Evolutionary conservation across 2,113 vertebrate species (phyloP).

Genomic region (human): DNA sequence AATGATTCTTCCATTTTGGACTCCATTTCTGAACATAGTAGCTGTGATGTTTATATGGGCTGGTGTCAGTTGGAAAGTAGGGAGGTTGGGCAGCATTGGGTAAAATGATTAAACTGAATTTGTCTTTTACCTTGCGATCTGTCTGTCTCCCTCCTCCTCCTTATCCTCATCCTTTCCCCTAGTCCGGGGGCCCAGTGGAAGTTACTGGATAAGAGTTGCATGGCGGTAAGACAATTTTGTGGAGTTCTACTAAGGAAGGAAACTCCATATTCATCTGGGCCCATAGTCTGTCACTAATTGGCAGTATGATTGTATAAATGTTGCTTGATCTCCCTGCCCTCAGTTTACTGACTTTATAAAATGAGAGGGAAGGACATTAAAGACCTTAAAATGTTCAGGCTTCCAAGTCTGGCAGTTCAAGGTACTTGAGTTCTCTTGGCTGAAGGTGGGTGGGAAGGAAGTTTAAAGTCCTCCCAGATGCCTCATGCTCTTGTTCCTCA

Average conservation of each 20-base stretch:
- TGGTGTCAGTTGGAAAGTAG: background rate
- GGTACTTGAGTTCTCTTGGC: background rate
- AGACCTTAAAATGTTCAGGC: background rate
- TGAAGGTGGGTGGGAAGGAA: background rate
- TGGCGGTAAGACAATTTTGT: background rate
- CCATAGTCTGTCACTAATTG: background rate
- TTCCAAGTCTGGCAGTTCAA: background rate
- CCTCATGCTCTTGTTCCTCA: background rate
- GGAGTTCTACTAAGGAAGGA: background rate
- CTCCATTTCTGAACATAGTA: background rate
- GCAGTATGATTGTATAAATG: background rate
- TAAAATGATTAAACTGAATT: background rate
- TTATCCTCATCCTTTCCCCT: background rate
- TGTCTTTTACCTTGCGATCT: background rate
- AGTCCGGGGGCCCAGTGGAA: background rate
- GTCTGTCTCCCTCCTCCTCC: background rate
- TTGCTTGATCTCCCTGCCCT: background rate
- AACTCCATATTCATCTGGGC: background rate
- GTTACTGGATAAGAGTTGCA: background rate
- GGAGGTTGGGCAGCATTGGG: background rate
- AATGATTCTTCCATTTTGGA: background rate
- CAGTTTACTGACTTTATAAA: background rate
- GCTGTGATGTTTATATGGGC: background rate
- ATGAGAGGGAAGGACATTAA: background rate
- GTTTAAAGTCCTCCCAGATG: background rate